These are phyloP conservation scores for Sphaerophoria rueppellii DNA, from an alignment of 2,888 invertebrate species.

Conservation along the genomic window DNA sequence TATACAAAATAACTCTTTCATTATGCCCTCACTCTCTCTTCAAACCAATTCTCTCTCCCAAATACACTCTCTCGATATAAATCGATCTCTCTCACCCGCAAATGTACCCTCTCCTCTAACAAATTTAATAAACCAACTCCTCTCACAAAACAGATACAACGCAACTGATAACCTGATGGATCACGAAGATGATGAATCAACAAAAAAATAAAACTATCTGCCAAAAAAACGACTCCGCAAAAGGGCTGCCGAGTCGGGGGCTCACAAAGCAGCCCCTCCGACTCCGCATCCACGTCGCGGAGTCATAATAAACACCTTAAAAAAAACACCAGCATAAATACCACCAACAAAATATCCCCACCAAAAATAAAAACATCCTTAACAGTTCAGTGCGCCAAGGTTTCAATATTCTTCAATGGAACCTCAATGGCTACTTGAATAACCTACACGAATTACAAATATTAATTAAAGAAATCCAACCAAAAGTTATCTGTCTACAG, in stretches of 20 bases:
- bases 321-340: neutral
- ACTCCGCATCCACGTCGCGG: slow-evolving; percentile 16
- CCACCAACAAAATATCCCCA: neutral
- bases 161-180: neutral
- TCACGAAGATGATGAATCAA: slow-evolving; percentile 20
- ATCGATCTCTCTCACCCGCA: neutral
- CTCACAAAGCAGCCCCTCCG: neutral
- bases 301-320: slow-evolving; percentile 30
- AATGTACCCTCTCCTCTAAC: slow-evolving; percentile 8
- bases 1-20: neutral
- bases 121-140: slow-evolving; percentile 6
- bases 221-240: slow-evolving; percentile 20
- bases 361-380: neutral
- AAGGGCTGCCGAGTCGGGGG: slow-evolving; percentile 8
- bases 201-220: neutral
- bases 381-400: slow-evolving; percentile 10
- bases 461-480: slow-evolving; percentile 38
- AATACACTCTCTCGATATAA: neutral
- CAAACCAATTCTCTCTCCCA: neutral
- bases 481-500: slow-evolving; percentile 63
- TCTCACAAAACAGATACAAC: slow-evolving; percentile 15
- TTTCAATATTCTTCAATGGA: slow-evolving; percentile 35
- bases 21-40: neutral
- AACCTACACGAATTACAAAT: slow-evolving; percentile 42
- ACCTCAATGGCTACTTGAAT: slow-evolving; percentile 39